These are phyloP conservation scores for Lepus townsendii DNA, from an alignment of 2,797 vertebrate species.

Conservation along the genomic window DNA sequence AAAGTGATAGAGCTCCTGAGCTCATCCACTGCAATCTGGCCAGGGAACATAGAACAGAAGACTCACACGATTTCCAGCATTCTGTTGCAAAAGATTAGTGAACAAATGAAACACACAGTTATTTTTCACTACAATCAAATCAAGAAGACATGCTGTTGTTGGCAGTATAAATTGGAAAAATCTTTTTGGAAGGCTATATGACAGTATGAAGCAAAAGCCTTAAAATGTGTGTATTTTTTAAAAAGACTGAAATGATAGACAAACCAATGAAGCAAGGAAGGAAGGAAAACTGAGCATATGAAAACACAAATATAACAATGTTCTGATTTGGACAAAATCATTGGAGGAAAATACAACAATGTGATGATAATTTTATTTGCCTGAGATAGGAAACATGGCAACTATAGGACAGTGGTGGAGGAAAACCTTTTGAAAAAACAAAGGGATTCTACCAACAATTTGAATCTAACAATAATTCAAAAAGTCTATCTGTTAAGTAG, in stretches of 20 bases:
- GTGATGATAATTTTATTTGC: background rate
- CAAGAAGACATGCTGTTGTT: background rate
- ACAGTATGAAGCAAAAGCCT: background rate
- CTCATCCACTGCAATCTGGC: background rate
- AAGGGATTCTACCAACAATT: background rate
- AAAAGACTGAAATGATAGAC: background rate
- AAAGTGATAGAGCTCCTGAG: background rate
- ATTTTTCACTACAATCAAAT: background rate
- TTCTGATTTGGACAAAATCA: background rate
- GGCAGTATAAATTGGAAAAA: background rate
- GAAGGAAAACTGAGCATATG: background rate
- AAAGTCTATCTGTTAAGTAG: background rate
- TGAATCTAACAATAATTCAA: background rate
- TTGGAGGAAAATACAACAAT: background rate
- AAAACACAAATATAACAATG: background rate
- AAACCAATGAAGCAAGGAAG: background rate
- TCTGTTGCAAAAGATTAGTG: background rate
- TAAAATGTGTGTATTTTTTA: background rate
- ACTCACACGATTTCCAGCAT: background rate
- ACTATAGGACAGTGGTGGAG: no score
- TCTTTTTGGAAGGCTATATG: background rate
- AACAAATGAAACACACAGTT: background rate
- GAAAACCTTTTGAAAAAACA: background rate
- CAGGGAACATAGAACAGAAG: background rate
- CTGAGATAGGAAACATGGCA: background rate